Percentiles rank a stretch among this genome's conserved stretches.
Conservation (phyloP, 1,140 invertebrate species). For the Battus philenor region DNA sequence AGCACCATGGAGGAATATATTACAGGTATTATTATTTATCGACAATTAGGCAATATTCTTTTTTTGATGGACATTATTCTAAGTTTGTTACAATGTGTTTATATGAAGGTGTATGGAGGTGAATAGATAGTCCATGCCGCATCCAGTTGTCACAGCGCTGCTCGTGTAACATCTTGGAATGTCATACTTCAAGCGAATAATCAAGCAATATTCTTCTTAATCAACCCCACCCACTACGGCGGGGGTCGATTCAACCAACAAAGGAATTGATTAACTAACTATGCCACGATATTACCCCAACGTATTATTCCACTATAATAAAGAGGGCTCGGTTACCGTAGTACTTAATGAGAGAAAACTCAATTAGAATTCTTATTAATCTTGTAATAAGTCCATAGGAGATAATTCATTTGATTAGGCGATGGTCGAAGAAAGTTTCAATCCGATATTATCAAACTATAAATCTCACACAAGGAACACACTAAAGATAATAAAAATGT, state of each 20-base stretch:
- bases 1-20: too few relatives aligned
- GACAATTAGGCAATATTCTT: too few relatives aligned
- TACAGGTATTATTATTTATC: too few relatives aligned
- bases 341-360: conserved; percentile 74
- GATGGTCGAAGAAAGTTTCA: conserved; percentile 12
- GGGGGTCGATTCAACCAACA: conserved; percentile 71
- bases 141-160: conserved; percentile 9
- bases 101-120: not conserved
- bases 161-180: conserved; percentile 41
- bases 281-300: conserved; percentile 69
- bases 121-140: not conserved
- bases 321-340: conserved; percentile 71
- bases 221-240: conserved; percentile 66
- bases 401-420: conserved; percentile 24
- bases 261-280: conserved; percentile 75
- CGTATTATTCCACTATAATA: conserved; percentile 72
- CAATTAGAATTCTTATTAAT: conserved; percentile 73
- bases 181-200: conserved; percentile 69
- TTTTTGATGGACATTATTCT: too few relatives aligned
- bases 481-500: too few relatives aligned
- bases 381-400: conserved; percentile 37
- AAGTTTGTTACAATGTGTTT: not conserved
- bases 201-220: conserved; percentile 76
- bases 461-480: too few relatives aligned
- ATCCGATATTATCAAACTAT: conserved; percentile 16